These are phyloP conservation scores for Ornithorhynchus anatinus DNA, from an alignment of 2,113 vertebrate species.

Conservation along the genomic window DNA sequence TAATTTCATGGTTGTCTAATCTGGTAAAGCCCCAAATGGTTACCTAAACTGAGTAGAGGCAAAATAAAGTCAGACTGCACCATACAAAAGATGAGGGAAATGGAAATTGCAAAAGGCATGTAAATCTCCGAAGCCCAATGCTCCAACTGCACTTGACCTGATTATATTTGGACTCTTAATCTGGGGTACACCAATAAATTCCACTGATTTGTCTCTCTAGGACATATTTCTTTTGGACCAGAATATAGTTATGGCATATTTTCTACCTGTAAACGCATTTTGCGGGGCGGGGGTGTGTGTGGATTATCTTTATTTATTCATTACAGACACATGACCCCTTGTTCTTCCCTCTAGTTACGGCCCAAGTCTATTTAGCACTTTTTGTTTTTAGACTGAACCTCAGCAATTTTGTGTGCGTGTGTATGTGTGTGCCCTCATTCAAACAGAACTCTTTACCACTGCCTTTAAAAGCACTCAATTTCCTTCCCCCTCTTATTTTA, in stretches of 20 bases:
- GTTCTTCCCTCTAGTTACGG: background rate
- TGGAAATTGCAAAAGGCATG: background rate
- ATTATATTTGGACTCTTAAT: background rate
- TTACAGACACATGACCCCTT: background rate
- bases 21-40: background rate
- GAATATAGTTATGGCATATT: background rate
- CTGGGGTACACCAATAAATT: too few relatives aligned
- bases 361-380: background rate
- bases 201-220: too few relatives aligned
- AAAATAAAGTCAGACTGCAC: background rate
- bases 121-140: background rate
- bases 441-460: too few relatives aligned
- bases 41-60: background rate
- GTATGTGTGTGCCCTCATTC: too few relatives aligned
- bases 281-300: background rate
- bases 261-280: background rate
- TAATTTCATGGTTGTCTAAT: constrained; percentile 52
- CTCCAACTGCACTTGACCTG: background rate
- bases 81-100: background rate
- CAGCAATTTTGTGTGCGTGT: too few relatives aligned
- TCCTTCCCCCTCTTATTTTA: too few relatives aligned
- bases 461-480: too few relatives aligned
- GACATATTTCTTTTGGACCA: background rate
- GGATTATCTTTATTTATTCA: too few relatives aligned
- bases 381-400: too few relatives aligned